Conservation (phyloP, 2,113 vertebrate genomes). For the Mustela lutreola region DNA sequence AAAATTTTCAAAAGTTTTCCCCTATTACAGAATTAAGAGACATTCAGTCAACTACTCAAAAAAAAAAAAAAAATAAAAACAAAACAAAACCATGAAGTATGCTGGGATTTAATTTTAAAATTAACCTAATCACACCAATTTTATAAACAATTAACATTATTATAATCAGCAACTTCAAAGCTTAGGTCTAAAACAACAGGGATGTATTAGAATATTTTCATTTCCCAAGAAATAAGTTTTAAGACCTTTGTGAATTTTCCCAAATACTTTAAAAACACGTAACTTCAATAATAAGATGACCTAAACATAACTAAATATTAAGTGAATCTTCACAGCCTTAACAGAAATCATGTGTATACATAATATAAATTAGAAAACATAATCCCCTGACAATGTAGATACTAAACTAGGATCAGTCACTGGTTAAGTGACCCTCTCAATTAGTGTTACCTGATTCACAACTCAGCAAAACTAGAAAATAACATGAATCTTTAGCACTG, state of each 20-base stretch:
- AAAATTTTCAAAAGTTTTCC: not conserved
- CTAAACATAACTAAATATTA: not conserved
- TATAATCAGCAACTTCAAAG: not conserved
- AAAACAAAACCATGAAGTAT: not conserved
- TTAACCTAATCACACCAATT: constrained; percentile 13
- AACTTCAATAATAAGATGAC: not conserved
- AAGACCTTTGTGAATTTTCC: not conserved
- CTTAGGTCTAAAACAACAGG: not conserved
- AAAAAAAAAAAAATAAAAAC: not conserved
- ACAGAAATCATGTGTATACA: not conserved
- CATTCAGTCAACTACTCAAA: not conserved
- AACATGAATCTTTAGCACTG: not conserved
- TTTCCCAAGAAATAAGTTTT: not conserved
- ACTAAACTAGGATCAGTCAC: not conserved
- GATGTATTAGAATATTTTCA: not conserved
- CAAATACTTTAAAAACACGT: not conserved
- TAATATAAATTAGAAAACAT: constrained; percentile 12
- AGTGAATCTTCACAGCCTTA: not conserved
- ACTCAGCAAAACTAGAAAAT: constrained; percentile 47
- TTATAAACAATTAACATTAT: not conserved
- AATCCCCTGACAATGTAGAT: not conserved
- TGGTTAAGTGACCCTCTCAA: not conserved
- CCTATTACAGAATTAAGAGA: not conserved
- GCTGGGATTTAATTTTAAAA: not conserved
- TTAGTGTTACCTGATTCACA: not conserved